A percentile compares a stretch with the other conserved stretches of the same genome.
Conservation (phyloP, 2,797 vertebrate species). For the Heteromormyrus szaboi region DNA sequence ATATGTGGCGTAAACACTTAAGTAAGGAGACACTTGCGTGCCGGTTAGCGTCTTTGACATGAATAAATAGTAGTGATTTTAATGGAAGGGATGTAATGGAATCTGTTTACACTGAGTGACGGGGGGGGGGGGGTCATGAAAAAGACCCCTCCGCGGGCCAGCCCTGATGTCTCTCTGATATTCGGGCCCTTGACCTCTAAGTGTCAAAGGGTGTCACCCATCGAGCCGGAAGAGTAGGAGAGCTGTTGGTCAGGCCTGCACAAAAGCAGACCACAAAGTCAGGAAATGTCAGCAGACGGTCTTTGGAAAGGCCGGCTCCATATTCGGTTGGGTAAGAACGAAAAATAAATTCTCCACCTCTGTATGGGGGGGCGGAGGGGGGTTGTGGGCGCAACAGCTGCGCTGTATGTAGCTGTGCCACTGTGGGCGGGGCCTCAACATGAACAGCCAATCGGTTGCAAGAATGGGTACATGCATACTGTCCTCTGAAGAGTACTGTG, state of each 20-base stretch:
- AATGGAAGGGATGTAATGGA: neutral
- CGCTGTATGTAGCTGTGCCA: neutral
- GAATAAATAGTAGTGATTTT: slow-evolving; percentile 15
- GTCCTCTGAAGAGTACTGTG: neutral
- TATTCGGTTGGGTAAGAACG: slow-evolving; percentile 58
- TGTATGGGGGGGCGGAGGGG: neutral
- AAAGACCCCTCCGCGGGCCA: slow-evolving; percentile 15
- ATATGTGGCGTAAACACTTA: neutral
- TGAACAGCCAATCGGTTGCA: neutral
- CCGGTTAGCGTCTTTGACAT: slow-evolving; percentile 9
- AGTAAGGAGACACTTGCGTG: slow-evolving; percentile 15
- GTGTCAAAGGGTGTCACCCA: slow-evolving; percentile 41
- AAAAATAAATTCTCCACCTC: neutral
- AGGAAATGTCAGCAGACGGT: slow-evolving; percentile 66
- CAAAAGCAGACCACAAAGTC: slow-evolving; percentile 61
- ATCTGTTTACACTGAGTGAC: slow-evolving; percentile 18
- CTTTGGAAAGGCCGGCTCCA: slow-evolving; percentile 55
- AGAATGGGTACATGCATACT: neutral
- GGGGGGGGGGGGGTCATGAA: slow-evolving; percentile 24
- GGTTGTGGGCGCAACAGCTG: neutral
- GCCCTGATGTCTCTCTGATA: slow-evolving; percentile 32
- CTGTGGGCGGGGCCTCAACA: neutral
- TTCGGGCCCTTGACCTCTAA: slow-evolving; percentile 35
- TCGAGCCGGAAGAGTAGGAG: slow-evolving; percentile 38
- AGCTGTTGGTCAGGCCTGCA: slow-evolving; percentile 59